A percentile compares a stretch with the other conserved stretches of the same genome.
Evolutionary conservation across 2,888 invertebrate species (phyloP).

Genomic region (Agonopterix subpropinquella): DNA sequence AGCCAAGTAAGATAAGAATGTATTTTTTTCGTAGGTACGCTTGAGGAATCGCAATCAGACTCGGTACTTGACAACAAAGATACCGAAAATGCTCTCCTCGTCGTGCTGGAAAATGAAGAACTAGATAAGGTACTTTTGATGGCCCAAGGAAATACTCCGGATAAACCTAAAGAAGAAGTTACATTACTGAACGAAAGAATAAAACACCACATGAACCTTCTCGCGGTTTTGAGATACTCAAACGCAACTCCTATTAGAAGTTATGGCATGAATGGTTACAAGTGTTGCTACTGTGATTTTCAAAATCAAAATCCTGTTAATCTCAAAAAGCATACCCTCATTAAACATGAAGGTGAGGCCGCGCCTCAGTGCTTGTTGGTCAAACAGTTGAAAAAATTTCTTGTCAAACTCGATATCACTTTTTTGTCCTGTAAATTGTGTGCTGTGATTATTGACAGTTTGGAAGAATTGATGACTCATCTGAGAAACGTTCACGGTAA

Average conservation of each 20-base stretch:
- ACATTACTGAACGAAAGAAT: not conserved
- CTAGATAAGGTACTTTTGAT: too few relatives aligned
- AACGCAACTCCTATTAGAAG: conserved; percentile 4
- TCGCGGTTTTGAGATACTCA: conserved; percentile 5
- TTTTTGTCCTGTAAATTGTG: conserved; percentile 26
- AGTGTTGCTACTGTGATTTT: conserved; percentile 1
- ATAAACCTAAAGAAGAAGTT: conserved; percentile 16
- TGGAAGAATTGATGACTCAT: conserved; percentile 25
- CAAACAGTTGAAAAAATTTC: not conserved
- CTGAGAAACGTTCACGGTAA: conserved; percentile 20
- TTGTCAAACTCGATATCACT: conserved; percentile 43
- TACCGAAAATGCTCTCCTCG: too few relatives aligned
- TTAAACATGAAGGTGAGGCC: not conserved
- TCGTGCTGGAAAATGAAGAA: too few relatives aligned
- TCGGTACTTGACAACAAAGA: too few relatives aligned
- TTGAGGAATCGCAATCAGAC: too few relatives aligned
- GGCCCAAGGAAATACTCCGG: too few relatives aligned
- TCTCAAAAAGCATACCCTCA: conserved; percentile 1
- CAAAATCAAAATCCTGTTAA: not conserved
- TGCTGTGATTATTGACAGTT: conserved; percentile 11
- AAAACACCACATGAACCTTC: not conserved
- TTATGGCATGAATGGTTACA: conserved; percentile 4
- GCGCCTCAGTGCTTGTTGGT: not conserved
- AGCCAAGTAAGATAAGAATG: not conserved
- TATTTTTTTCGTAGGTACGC: too few relatives aligned